Base-by-base conservation (phyloP, 1,140 invertebrate genomes). In the Idris sp. region DNA sequence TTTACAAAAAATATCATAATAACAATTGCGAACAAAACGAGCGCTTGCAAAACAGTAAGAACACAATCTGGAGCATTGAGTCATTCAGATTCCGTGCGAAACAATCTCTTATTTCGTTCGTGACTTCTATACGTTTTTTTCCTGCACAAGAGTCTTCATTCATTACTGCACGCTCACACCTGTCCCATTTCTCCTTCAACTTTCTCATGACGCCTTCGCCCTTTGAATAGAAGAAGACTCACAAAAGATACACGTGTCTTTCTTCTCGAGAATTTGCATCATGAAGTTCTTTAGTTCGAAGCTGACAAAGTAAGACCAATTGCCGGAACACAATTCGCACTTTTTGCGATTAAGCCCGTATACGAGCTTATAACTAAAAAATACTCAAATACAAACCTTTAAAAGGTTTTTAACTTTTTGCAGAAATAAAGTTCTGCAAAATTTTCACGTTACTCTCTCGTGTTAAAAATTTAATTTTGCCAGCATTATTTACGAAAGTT, bases 201-300 rank as follows among this genome's bases (percentile, higher is more conserved):
- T 67, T 40, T 61, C 41, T 68, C 72, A 51, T 44, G 48, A 58
- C 41, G 35, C 38, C 61, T 67, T 54, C 67, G 53, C 61, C 48
- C 71, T n/a, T 62, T 64, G 62, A 68, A 68, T 54, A 68, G 54
- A 74, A 40, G 54, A 56, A 74, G 54, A 43, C 18, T 35, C 33
- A 74, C 71, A 74, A 74, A 68, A 58, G 62, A 68, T 62, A 74
- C 72, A 74, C 72, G 58, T 74, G 48, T 74, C 72, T 62, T 68
- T 68, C 72, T 62, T 58, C 44, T 51, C 46, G 40, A 38, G 58
- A 74, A 67, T 74, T 74, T 56, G 56, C 56, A 74, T 56, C 58
- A 46, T 11, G 25, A 62, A 65, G 71, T 74, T 74, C 62, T 74
- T 74, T 59, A 61, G 61, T 62, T 68, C 26, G 9, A 38, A 74